Base-by-base conservation (phyloP, 2,888 invertebrate genomes). In the Ochlodes sylvanus region DNA sequence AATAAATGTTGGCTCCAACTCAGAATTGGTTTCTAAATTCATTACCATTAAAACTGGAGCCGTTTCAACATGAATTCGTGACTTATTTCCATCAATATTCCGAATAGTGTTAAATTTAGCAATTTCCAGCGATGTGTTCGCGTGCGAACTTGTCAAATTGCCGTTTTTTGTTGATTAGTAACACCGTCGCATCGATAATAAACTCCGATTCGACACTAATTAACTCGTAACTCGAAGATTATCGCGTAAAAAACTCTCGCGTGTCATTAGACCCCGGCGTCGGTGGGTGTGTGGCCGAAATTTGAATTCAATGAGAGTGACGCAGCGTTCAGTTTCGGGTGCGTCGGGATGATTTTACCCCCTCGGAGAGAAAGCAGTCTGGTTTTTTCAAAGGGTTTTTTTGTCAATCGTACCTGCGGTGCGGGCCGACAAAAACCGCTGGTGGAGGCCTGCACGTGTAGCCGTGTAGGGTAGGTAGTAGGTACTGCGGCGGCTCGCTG, bases 191-290 rank as follows among this genome's bases (percentile, higher is more conserved):
- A 70, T 73, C 68, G 71, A 71, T 80, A 73, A 75, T 71, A 65
- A 79, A 73, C 71, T 78, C 74, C 76, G 79, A 82, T 82, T 77
- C 74, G 79, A 77, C 82, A 84, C 80, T 86, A 88, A 90, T 90
- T 88, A 88, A 87, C 85, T 81, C 38, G 79, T 79, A 81, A 83
- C 77, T 80, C 72, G 68, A 79, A 79, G 82, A 83, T 83, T 80
- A 76, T 76, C 69, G 75, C 70, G 58, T 55, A 86, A 87, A 85
- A 78, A 75, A 71, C 70, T 70, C 73, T 81, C 86, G 82, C 83
- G 86, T 87, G 87, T 88, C 89, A 88, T 90, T 89, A 88, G 89
- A 89, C 88, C 89, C 89, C 87, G 85, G 86, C 85, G 80, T 80
- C 70, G 80, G 63, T 42, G 61, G 67, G 69, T 71, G 70, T 70